Conservation (phyloP, 2,113 vertebrate genomes). For the Seriola aureovittata region DNA sequence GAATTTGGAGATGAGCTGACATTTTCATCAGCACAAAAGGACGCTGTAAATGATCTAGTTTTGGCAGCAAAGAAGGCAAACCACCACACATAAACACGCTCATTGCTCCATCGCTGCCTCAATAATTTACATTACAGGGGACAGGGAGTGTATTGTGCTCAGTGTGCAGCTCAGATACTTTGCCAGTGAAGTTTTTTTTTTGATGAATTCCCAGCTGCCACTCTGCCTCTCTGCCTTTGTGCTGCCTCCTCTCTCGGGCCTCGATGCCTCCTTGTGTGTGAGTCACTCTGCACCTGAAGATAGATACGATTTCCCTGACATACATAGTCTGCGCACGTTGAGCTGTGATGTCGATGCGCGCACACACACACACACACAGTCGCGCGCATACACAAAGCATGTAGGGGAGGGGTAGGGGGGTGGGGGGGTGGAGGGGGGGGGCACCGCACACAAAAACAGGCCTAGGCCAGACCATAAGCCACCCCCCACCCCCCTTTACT, state of each 20-base stretch:
- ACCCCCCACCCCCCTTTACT: conserved; percentile 32
- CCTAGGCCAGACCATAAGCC: conserved; percentile 75
- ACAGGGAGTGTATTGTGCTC: conserved; percentile 47
- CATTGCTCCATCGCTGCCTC: conserved; percentile 32
- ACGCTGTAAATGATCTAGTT: conserved; percentile 5
- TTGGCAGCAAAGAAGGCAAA: conserved; percentile 12
- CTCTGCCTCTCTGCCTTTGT: conserved; percentile 36
- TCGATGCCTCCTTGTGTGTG: conserved; percentile 29
- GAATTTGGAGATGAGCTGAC: neutral
- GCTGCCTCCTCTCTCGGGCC: conserved; percentile 37
- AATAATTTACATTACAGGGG: conserved; percentile 53
- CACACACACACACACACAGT: conserved; percentile 16
- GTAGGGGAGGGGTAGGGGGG: neutral
- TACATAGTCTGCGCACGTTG: conserved; percentile 39
- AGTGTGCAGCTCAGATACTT: conserved; percentile 33
- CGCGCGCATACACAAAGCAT: conserved; percentile 6
- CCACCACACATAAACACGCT: neutral
- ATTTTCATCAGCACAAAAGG: neutral
- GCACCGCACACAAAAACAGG: conserved; percentile 70
- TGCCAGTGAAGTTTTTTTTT: conserved; percentile 50
- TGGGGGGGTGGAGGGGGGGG: neutral
- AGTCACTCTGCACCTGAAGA: conserved; percentile 67
- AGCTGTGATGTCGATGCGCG: conserved; percentile 27
- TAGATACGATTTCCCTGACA: conserved; percentile 45
- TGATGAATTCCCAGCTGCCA: conserved; percentile 53